Evolutionary conservation across 2,113 vertebrate genomes (phyloP), one percentile per base, ranked within the genome.

Genomic region (Arenaria interpres): DNA sequence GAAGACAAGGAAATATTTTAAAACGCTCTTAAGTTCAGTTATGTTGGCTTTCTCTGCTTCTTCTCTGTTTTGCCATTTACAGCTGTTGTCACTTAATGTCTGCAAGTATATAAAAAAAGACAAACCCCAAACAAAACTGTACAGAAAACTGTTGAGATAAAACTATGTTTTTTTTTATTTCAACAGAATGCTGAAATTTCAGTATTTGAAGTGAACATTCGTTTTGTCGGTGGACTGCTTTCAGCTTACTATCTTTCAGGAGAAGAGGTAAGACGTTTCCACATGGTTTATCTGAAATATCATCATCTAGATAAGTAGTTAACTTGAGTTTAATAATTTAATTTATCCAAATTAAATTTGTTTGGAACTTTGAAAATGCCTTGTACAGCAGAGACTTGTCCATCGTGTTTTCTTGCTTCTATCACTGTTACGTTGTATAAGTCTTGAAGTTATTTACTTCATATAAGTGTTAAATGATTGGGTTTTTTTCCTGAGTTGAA

Each of bases 191-290:
- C 99, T 43, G 99, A 99, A 95, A 98, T 99, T 93, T 99, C 99
- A 0, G 99, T 99, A 91, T 99, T 99, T 96, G 99, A 99, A 98
- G 99, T 99, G 91, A 99, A 99, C 96, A 99, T 99, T 90, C 99
- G 99, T 69, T 99, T 99, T 85, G 99, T 99, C 5, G 99, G 99
- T 91, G 99, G 99, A 88, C 98, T 99, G 6, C 99, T 99, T 88
- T 99, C 99, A 37, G 99, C 99, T 35, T 99, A 99, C 97, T 99
- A 99, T 97, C 98, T 99, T 95, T 99, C 99, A 76, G 99, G 99
- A 90, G 99, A 99, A 98, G 99, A 99, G 99, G 99, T 99, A 99
- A 98, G 99, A 84, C 64, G 51, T 32, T 96, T 68, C 33, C 50
- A 51, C 14, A 2, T 85, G 21, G 4, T 48, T 88, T 74, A 45